Evolutionary conservation across 1,140 invertebrate species (phyloP).

Genomic region (Drosophila nigromelanica): DNA sequence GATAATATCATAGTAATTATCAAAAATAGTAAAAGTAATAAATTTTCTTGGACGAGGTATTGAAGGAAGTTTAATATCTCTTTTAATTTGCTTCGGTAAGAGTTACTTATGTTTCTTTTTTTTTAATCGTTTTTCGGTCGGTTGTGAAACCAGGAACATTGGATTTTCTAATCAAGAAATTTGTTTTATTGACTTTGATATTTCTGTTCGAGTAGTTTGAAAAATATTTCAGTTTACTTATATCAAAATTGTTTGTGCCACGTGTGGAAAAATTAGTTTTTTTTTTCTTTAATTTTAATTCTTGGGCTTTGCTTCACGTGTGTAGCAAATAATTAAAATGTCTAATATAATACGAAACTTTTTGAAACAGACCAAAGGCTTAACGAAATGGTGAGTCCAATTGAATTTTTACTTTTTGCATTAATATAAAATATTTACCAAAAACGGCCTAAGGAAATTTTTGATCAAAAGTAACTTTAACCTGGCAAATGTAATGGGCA

Average conservation of each 20-base stretch:
- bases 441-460: slow-evolving; percentile 20
- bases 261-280: no score
- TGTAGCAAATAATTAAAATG: slow-evolving; percentile 8
- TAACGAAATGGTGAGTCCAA: slow-evolving; percentile 21
- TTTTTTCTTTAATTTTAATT: background rate
- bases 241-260: background rate
- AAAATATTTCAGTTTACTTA: background rate
- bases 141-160: no score
- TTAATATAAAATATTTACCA: background rate
- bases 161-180: background rate
- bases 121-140: no score
- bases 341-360: slow-evolving; percentile 33
- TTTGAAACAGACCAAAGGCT: slow-evolving; percentile 18
- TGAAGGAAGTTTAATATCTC: no score
- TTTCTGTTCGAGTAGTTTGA: background rate
- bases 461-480: slow-evolving; percentile 43
- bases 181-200: background rate
- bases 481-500: slow-evolving; percentile 28
- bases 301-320: background rate
- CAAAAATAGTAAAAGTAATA: no score
- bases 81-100: no score
- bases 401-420: no score
- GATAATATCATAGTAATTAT: no score
- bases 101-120: no score
- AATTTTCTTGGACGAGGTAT: no score